phyloP scores from a whole-genome alignment of 2,888 invertebrate species.

The Pandemis heparana region DNA sequence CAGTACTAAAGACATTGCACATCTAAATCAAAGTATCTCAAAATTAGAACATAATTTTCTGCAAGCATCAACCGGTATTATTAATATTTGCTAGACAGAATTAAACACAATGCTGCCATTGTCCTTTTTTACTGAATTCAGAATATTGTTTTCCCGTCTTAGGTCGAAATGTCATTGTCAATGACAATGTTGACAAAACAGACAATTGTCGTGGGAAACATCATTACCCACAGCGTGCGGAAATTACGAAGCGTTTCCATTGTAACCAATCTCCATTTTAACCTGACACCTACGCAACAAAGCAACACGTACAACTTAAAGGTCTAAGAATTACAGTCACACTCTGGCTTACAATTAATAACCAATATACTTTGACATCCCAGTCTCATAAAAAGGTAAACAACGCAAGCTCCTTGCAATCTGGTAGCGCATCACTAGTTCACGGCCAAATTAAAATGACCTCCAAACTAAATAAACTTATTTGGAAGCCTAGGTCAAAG shows the following conservation, averaged over 20 bases:
- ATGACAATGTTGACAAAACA: constrained; percentile 30
- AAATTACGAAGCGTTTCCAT: constrained; percentile 19
- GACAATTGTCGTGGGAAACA: constrained; percentile 16
- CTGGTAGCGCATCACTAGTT: not conserved
- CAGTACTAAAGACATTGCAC: too few species aligned
- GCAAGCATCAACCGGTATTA: not conserved
- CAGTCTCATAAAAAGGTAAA: not conserved
- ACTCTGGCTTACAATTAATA: not conserved
- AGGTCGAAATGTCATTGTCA: not conserved
- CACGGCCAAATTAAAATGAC: not conserved
- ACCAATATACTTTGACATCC: constrained; percentile 21
- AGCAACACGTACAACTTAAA: not conserved
- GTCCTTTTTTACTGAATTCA: not conserved
- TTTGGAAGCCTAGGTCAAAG: not conserved
- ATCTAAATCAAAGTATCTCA: too few species aligned
- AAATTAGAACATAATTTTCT: too few species aligned
- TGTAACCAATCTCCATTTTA: constrained; percentile 2
- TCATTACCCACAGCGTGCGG: constrained; percentile 15
- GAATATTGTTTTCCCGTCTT: not conserved
- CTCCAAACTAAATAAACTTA: not conserved
- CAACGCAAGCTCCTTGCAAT: not conserved
- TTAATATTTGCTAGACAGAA: not conserved
- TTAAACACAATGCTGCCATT: not conserved
- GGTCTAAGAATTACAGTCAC: not conserved
- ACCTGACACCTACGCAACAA: not conserved